Evolutionary conservation across 2,113 vertebrate genomes (phyloP), one percentile per base, ranked within the genome.

Genomic region (Chlamydotis undulata): DNA sequence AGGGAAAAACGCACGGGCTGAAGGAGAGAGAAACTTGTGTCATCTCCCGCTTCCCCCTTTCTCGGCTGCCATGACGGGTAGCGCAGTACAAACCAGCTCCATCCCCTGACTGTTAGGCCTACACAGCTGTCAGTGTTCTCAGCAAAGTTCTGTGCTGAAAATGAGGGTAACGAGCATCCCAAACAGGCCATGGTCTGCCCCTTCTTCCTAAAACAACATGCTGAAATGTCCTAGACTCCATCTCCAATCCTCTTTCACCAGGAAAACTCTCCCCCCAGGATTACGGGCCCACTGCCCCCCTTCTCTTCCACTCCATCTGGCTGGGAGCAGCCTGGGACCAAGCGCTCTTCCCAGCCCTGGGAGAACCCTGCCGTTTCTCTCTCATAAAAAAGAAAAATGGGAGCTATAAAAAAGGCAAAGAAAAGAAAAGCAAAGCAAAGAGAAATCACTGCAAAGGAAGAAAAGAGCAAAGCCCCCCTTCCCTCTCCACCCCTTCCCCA

Each of bases 351-450:
- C 92, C 90, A 94, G 95, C 90, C 92, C 88, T 84, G 73, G 90
- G 90, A 96, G 88, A 96, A 92, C 92, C 92, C 92, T 84, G 96
- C 90, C 67, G 95, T 92, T 96, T 92, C 92, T 93, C 92, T 89
- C 94, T 96, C 94, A 91, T 97, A 96, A 96, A 95, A 92, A 95
- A 96, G 95, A 96, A 97, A 96, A 96, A 97, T 96, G 88, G 79
- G 93, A 95, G 90, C 94, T 92, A 88, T 97, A 96, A 96, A 96
- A 93, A 95, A 95, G 80, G 87, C 43, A 89, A 94, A 95, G 93
- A 79, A 94, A 96, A 96, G 93, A 76, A 86, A 97, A 96, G 92
- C 49, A 84, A 89, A 93, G 92, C 49, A 84, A 89, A 93, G 92
- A 80, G 57, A 94, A 97, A 89, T 92, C 89, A 65, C 49, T 78